phyloP scores from a whole-genome alignment of 2,888 invertebrate genomes.

The Xiphydria camelus region DNA sequence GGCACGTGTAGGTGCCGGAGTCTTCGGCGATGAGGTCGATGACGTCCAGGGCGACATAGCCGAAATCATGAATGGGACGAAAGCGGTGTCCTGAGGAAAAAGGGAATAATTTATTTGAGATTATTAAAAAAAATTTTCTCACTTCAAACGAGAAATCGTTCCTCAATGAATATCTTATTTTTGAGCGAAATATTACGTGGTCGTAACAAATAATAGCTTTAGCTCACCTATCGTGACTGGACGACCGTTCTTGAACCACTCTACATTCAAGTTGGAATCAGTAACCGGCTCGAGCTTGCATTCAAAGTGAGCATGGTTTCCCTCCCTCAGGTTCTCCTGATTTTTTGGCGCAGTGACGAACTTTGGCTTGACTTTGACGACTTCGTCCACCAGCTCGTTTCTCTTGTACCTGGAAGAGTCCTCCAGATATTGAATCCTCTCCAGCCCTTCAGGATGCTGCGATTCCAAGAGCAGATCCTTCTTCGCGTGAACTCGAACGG shows the following conservation, averaged over 20 bases:
- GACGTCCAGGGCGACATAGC: constrained; percentile 96
- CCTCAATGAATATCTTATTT: background rate
- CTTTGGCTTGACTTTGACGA: constrained; percentile 78
- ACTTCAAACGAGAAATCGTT: background rate
- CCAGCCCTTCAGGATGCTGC: constrained; percentile 87
- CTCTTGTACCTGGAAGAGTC: constrained; percentile 84
- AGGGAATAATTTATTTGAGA: background rate
- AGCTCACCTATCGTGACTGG: constrained; percentile 82
- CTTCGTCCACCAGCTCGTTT: constrained; percentile 79
- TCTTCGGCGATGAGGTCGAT: constrained; percentile 96
- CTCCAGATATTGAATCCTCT: constrained; percentile 90
- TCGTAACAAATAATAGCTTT: constrained; percentile 4
- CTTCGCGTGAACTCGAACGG: constrained; percentile 85
- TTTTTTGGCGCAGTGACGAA: constrained; percentile 89
- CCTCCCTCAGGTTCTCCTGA: constrained; percentile 82
- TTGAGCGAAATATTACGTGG: background rate
- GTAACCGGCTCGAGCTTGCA: constrained; percentile 96
- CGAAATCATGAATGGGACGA: constrained; percentile 96
- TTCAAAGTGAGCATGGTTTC: constrained; percentile 95
- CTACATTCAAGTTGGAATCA: constrained; percentile 93
- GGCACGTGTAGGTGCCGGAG: constrained; percentile 89
- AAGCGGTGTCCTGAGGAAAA: constrained; percentile 76
- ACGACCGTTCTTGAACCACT: constrained; percentile 95
- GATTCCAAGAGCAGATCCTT: constrained; percentile 86
- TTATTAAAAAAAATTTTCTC: too few species aligned